Conservation (phyloP, 2,113 vertebrate species). For the Dinomys branickii region DNA sequence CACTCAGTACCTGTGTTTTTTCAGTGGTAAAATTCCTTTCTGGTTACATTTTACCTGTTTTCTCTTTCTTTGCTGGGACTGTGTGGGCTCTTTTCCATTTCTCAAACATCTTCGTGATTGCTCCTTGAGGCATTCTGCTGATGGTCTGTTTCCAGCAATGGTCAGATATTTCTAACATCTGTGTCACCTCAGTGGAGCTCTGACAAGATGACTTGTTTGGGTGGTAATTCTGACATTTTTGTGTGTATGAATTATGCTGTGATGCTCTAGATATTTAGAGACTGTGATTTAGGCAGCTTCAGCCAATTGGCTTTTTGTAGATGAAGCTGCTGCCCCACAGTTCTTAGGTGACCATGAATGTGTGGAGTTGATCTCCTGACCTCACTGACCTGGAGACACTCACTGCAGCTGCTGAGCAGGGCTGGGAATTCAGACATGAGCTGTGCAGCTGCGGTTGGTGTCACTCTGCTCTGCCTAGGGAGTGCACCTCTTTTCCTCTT, state of each 20-base stretch:
- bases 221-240: background rate
- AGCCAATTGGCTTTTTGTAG: background rate
- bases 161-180: background rate
- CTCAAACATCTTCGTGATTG: background rate
- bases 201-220: background rate
- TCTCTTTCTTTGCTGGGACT: background rate
- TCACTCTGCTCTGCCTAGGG: background rate
- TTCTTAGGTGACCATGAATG: rapidly evolving
- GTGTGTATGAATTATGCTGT: background rate
- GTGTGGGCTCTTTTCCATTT: background rate
- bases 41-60: too few relatives aligned
- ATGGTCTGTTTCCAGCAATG: background rate
- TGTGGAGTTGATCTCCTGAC: background rate
- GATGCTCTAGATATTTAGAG: background rate
- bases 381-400: background rate
- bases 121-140: background rate
- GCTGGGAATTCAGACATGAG: background rate
- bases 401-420: background rate
- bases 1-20: background rate
- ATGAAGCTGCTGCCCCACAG: background rate
- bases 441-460: rapidly evolving
- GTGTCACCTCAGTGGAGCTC: background rate
- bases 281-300: background rate
- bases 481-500: background rate
- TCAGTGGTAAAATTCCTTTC: background rate